phyloP scores from a whole-genome alignment of 1,140 invertebrate species.

The Glomeris maerens region DNA sequence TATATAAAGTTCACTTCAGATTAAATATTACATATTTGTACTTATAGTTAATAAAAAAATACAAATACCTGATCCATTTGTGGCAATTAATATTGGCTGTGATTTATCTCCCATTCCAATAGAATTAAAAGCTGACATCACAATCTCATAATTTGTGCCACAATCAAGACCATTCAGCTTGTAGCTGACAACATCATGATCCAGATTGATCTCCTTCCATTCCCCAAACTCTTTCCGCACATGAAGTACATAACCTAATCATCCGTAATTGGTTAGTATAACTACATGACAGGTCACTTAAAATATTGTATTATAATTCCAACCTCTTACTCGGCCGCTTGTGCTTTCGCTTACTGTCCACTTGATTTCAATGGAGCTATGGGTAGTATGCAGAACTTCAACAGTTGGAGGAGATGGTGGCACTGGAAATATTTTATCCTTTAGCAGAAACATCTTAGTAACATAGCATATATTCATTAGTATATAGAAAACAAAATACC shows the following conservation, averaged over 20 bases:
- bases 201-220: slow-evolving; percentile 50
- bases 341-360: slow-evolving; percentile 2
- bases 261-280: no score
- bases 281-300: not conserved
- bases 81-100: slow-evolving; percentile 36
- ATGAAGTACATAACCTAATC: slow-evolving; percentile 59
- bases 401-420: slow-evolving; percentile 17
- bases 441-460: not conserved
- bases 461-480: not conserved
- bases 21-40: no score
- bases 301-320: no score
- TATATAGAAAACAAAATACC: slow-evolving; percentile 41
- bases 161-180: slow-evolving; percentile 73
- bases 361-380: slow-evolving; percentile 15
- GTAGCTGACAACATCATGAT: slow-evolving; percentile 51
- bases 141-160: slow-evolving; percentile 80
- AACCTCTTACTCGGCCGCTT: not conserved
- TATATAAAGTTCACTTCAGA: no score
- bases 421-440: slow-evolving; percentile 12
- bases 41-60: not conserved
- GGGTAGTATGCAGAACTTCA: slow-evolving; percentile 15
- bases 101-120: slow-evolving; percentile 35
- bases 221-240: slow-evolving; percentile 86
- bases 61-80: slow-evolving; percentile 43
- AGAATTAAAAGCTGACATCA: slow-evolving; percentile 67